Evolutionary conservation across 2,888 invertebrate species (phyloP), one percentile per base, ranked within the genome.

Genomic region (Teinopalpus imperialis): DNA sequence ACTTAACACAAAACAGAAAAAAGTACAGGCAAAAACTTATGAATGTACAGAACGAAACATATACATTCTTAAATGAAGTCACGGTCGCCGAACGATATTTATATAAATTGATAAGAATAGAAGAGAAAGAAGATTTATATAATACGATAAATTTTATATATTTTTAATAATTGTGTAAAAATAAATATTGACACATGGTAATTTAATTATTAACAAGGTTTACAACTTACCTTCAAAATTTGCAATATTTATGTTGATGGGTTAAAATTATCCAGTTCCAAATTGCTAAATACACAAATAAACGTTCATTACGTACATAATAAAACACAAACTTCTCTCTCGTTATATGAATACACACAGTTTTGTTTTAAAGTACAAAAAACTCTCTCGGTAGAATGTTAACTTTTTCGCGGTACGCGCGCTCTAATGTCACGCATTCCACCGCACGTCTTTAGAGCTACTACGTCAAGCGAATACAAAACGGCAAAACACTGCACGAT

Each of bases 401-500:
- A 69, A 65, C 62, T 71, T 79, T 76, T 82, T 82, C 78, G 74
- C 74, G 65, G 61, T 59, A 66, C 45, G 64, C 69, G 74, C 74
- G 70, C 72, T 65, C 66, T 77, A 81, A 69, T 61, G 66, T 58
- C 65, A 63, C 57, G 59, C 66, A 64, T 66, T 56, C 66, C 56
- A 57, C 72, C 72, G 53, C 69, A 77, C 81, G 68, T 74, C 83
- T 80, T 56, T 7, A 71, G 74, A 61, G 54, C 72, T 67, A 63
- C 74, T 80, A 83, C 81, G 80, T 66, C 72, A 64, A 51, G 59
- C 61, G 83, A 85, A 87, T 87, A 86, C 85, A 77, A 83, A 86
- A 78, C 63, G 40, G 26, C 27, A 27, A 34, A 27, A 27, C 34
- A 66, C 36, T 36, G 26, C 56, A 7, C 54, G 54, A 46, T 41